Conservation (phyloP, 2,888 invertebrate species). For the Magallana nippona region DNA sequence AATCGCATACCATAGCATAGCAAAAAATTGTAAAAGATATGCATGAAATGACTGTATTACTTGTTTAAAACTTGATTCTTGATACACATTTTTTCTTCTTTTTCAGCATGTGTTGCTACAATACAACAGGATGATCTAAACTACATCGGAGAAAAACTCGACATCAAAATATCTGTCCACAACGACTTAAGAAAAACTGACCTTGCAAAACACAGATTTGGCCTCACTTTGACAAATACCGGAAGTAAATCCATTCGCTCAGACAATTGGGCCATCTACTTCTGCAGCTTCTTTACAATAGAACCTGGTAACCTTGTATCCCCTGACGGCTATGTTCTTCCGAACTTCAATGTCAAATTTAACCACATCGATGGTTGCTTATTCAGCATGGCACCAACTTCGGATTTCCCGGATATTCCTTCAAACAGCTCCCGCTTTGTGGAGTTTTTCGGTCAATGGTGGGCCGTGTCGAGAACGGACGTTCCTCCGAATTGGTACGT, state of each 20-base stretch:
- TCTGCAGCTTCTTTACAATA: constrained; percentile 71
- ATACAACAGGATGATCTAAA: constrained; percentile 52
- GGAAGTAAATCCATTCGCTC: constrained; percentile 52
- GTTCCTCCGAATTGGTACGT: constrained; percentile 69
- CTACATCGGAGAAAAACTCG: constrained; percentile 53
- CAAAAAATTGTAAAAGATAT: too few relatives aligned
- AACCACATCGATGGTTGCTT: constrained; percentile 68
- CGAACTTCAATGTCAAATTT: constrained; percentile 59
- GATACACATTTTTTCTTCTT: background rate
- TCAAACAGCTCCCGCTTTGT: constrained; percentile 58
- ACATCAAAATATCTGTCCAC: constrained; percentile 53
- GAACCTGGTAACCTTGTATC: constrained; percentile 64
- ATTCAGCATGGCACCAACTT: constrained; percentile 64
- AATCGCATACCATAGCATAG: too few relatives aligned
- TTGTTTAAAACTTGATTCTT: too few relatives aligned
- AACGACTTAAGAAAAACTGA: constrained; percentile 55
- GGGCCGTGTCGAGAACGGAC: constrained; percentile 67
- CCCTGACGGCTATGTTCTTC: constrained; percentile 54
- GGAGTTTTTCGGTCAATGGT: constrained; percentile 66
- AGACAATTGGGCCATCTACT: constrained; percentile 63
- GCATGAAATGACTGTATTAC: too few relatives aligned
- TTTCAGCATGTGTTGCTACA: background rate
- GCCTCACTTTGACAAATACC: constrained; percentile 54
- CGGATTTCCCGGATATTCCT: constrained; percentile 57
- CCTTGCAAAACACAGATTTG: constrained; percentile 55